Base-by-base conservation (phyloP, 1,140 invertebrate genomes). In the Lineus longissimus region DNA sequence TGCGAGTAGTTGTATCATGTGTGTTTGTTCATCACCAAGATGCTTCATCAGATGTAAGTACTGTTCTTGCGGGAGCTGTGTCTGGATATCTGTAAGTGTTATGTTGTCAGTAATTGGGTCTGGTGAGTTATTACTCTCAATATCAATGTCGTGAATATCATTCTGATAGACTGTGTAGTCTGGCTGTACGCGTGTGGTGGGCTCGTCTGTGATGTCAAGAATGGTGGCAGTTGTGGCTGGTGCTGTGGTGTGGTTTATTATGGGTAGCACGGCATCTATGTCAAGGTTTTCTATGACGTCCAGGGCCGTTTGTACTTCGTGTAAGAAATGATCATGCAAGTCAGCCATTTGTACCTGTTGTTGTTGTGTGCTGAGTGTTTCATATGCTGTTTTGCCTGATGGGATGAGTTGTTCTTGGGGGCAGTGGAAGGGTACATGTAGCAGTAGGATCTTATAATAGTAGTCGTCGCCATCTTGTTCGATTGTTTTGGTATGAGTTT, bases 401-500 rank as follows among this genome's bases (percentile, higher is more conserved):
- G 6, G 6, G 6, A 19, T 51, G 6, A 51, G 25, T 51, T 23
- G 47, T 23, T 4, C n/a, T 23, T 19, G 25, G 6, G n/a, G 19
- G 25, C 25, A 51, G 4, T 27, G n/a, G 47, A 51, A 62, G 11
- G 68, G 68, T 9, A 51, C 64, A 23, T 67, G 51, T 4, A 68
- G 41, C 19, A 70, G n/a, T 13, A 70, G n/a, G 22, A 70, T 51
- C 23, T 54, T 55, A 61, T 68, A 70, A 63, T 56, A 70, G 55
- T 68, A 65, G 55, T 70, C 66, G 17, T 70, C 66, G n/a, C 55
- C 69, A 22, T 70, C 66, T 19, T 51, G 55, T 40, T 40, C 51
- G 40, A 61, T 19, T n/a, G 66, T 36, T 59, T 66, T 64, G 23
- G 59, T 64, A 13, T 66, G 61, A 41, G 57, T 63, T 33, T 62